Base-by-base conservation (phyloP, 2,797 vertebrate species). In the Toxotes lorentzi region DNA sequence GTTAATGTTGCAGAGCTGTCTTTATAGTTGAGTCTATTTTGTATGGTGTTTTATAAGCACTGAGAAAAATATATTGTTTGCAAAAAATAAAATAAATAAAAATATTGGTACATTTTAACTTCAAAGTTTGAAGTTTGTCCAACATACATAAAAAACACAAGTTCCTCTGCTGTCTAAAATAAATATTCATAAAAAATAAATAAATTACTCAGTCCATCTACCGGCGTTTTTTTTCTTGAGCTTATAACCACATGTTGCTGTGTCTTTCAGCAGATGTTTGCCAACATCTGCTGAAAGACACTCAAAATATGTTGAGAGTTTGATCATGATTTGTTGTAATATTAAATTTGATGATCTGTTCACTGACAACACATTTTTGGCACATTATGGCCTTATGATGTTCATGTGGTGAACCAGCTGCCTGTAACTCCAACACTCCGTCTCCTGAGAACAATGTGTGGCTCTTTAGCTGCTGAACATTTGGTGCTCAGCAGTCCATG, bases 191-290 rank as follows among this genome's bases (percentile, higher is more conserved):
- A 7, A 66, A 23, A 5, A 50, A 45, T 2, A 45, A 45, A 45
- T 5, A 21, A 21, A 1, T 5, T 16, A 38, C 2, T 47, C 38
- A 41, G 21, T 23, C 4, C 54, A 19, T 19, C 17, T 11, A 3
- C 8, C n/a, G 16, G 2, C 1, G 17, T 38, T 38, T 38, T 35
- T 59, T 57, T 34, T 43, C 27, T 41, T 11, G 40, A 41, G 40
- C 40, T 7, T 2, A 13, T 12, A 41, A 41, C 7, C 11, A 41
- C 40, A 45, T 69, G 19, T 57, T 47, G 30, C 21, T 0, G 7
- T 35, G 62, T 65, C n/a, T 50, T 47, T 65, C 48, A 35, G 62
- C 62, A 51, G 43, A 48, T 19, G 40, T 43, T 58, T 35, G 7
- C 23, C 27, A 16, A 19, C 9, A 2, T n/a, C n/a, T n/a, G n/a